These are phyloP conservation scores for Neomorphus geoffroyi DNA, from an alignment of 2,797 vertebrate genomes.

Conservation along the genomic window DNA sequence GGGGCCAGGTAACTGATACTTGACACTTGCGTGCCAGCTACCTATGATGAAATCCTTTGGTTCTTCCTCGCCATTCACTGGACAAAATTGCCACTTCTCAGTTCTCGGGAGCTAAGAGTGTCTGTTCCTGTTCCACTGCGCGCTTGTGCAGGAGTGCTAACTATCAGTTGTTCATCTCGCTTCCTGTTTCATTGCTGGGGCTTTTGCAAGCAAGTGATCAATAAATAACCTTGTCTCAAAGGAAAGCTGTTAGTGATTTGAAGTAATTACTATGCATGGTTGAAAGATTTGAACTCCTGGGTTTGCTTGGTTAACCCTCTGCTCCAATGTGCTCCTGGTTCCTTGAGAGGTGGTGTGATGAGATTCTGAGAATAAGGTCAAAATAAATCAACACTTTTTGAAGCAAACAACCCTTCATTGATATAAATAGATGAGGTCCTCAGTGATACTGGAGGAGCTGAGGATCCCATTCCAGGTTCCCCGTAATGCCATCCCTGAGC, in stretches of 20 bases:
- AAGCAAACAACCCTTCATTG: not conserved
- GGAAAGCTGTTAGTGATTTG: not conserved
- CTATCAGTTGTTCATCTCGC: not conserved
- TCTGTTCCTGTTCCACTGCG: not conserved
- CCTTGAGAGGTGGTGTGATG: not conserved
- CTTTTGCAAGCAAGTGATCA: not conserved
- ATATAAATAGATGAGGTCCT: conserved; percentile 61
- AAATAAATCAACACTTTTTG: not conserved
- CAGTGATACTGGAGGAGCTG: not conserved
- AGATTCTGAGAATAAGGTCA: conserved; percentile 27
- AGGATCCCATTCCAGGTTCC: conserved; percentile 44
- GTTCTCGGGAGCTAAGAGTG: rapidly evolving
- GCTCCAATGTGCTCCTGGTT: not conserved
- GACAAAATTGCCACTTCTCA: not conserved
- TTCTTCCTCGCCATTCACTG: not conserved
- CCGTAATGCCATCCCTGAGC: conserved; percentile 9
- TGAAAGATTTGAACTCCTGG: not conserved
- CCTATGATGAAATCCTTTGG: not conserved
- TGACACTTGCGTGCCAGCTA: not conserved
- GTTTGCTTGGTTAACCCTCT: not conserved
- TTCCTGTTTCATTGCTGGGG: not conserved
- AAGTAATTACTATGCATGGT: not conserved
- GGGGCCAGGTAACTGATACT: not conserved
- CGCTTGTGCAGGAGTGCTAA: not conserved
- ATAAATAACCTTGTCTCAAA: not conserved